Base-by-base conservation (phyloP, 2,888 invertebrate species). In the Ephialtes manifestator region DNA sequence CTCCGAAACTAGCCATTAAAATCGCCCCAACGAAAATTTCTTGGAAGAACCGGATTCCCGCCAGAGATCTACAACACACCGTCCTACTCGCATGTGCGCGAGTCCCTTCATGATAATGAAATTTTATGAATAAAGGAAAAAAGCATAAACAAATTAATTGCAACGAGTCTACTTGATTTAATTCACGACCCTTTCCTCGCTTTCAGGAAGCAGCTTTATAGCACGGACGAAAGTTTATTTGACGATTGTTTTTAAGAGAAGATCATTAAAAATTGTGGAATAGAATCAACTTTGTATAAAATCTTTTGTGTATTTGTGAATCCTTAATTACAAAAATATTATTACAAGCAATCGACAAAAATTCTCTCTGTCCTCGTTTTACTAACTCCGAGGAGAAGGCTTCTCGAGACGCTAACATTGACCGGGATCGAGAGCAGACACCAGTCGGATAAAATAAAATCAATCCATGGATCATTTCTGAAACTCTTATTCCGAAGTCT, bases 161-260 rank as follows among this genome's bases (percentile, higher is more conserved):
- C 55, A 65, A 72, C 68, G 81, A 81, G 68, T 79, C 53, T 75
- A 58, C 31, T 79, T 86, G 35, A 81, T 84, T 81, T 65, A 67
- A 81, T 81, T 24, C 46, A 51, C 51, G 24, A 67, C 24, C 18
- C 81, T 55, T 55, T 7, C 53, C 86, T 79, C 81, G 81, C 84
- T 85, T 83, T 86, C 86, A 86, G 86, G 84, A 86, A 68, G 81
- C 70, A 77, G 84, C 81, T 85, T 86, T 71, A 65, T 79, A 82
- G 81, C 75, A 79, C 68, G 76, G 28, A 70, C 24, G 20, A 4
- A 75, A 80, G 79, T 65, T 51, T 72, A 72, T 83, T 80, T 65
- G 82, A 79, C 48, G 55, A 75, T 68, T 48, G 48, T 48, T 68
- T 8, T 5, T 5, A 68, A 7, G 10, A 15, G 10, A 15, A 8